These are phyloP conservation scores for Dromius quadrimaculatus DNA, from an alignment of 2,888 invertebrate genomes.

Conservation along the genomic window DNA sequence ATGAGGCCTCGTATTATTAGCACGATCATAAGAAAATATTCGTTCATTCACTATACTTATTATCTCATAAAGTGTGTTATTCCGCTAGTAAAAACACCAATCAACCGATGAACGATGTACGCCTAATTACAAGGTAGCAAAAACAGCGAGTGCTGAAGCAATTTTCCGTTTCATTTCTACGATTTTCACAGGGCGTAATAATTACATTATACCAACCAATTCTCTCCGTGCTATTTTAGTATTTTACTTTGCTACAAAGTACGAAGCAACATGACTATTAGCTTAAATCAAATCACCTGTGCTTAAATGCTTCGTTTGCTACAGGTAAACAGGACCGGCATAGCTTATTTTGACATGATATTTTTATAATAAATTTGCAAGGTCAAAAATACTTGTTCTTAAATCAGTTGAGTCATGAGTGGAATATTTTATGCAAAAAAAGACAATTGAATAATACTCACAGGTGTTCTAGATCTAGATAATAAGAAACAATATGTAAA, in stretches of 20 bases:
- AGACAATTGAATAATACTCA: no score
- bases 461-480: no score
- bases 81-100: background rate
- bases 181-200: background rate
- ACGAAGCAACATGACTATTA: slow-evolving; percentile 10
- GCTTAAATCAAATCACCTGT: background rate
- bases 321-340: background rate
- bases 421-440: no score
- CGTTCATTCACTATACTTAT: no score
- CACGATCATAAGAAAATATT: no score
- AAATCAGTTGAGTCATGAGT: no score
- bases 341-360: background rate
- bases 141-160: no score
- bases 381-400: no score
- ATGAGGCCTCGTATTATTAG: no score
- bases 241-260: background rate
- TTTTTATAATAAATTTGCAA: no score
- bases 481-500: no score
- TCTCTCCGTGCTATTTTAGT: background rate
- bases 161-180: slow-evolving; percentile 24
- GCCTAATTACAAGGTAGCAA: background rate
- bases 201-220: background rate
- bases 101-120: background rate
- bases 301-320: background rate
- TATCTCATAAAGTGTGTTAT: no score